These are phyloP conservation scores for Ypsolopha sequella DNA, from an alignment of 2,888 invertebrate genomes.

Conservation along the genomic window DNA sequence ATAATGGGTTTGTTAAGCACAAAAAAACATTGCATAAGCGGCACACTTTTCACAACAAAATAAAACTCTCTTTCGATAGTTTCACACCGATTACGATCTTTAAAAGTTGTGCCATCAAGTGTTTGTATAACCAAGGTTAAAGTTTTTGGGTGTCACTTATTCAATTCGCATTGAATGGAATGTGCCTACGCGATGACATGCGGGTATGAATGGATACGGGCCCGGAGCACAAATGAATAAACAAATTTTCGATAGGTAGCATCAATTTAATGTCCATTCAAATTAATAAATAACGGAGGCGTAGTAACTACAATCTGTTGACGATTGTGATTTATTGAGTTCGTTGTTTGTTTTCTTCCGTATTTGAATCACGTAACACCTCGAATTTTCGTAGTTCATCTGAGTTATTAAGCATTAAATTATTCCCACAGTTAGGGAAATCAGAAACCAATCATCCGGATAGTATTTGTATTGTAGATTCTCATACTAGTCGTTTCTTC, in stretches of 20 bases:
- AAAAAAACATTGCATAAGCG: too few species aligned
- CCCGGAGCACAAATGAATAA: background rate
- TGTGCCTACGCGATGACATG: constrained; percentile 22
- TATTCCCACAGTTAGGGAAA: too few species aligned
- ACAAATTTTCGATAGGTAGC: background rate
- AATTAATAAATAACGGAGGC: background rate
- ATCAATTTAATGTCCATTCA: background rate
- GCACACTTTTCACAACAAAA: background rate
- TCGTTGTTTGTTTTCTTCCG: too few species aligned
- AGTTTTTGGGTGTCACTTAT: constrained; percentile 19
- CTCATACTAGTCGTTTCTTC: too few species aligned
- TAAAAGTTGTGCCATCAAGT: background rate
- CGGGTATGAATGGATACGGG: constrained; percentile 18
- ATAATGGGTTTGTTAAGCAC: too few species aligned
- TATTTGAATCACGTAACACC: too few species aligned
- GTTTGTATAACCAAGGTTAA: background rate
- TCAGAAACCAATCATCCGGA: too few species aligned
- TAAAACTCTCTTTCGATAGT: background rate
- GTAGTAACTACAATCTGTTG: too few species aligned
- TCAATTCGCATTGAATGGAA: constrained; percentile 25
- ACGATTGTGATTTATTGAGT: too few species aligned
- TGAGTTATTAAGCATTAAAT: too few species aligned
- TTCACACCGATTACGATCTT: background rate
- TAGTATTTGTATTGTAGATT: too few species aligned
- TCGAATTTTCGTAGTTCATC: too few species aligned